phyloP scores from a whole-genome alignment of 2,113 vertebrate species.

The Amazona guildingii region DNA sequence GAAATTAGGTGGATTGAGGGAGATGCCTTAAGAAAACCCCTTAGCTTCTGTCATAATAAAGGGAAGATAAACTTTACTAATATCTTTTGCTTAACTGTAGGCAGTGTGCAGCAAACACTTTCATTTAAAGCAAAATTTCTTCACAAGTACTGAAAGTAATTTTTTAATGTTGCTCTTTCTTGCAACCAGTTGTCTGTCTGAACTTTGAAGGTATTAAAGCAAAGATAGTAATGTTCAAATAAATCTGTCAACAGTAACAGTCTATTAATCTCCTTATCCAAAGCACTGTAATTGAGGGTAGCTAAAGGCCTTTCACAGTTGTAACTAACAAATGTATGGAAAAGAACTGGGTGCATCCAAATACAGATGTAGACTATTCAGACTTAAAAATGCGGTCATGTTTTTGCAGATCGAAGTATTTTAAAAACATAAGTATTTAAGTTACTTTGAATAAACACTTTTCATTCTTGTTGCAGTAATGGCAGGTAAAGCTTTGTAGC shows the following conservation, averaged over 20 bases:
- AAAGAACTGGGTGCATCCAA: background rate
- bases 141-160: background rate
- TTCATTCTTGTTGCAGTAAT: background rate
- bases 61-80: background rate
- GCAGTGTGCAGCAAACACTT: background rate
- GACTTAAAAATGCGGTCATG: background rate
- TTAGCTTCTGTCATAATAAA: background rate
- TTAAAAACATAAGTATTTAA: background rate
- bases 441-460: background rate
- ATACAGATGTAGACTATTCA: background rate
- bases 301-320: background rate
- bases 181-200: background rate
- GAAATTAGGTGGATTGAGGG: background rate
- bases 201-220: background rate
- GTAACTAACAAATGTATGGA: background rate
- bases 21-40: background rate
- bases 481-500: background rate
- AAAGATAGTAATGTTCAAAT: background rate
- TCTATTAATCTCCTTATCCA: background rate
- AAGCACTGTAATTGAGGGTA: background rate
- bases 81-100: background rate
- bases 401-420: background rate
- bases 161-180: background rate
- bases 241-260: background rate
- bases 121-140: background rate